Base-by-base conservation (phyloP, 2,113 vertebrate genomes). In the Zapus hudsonius region DNA sequence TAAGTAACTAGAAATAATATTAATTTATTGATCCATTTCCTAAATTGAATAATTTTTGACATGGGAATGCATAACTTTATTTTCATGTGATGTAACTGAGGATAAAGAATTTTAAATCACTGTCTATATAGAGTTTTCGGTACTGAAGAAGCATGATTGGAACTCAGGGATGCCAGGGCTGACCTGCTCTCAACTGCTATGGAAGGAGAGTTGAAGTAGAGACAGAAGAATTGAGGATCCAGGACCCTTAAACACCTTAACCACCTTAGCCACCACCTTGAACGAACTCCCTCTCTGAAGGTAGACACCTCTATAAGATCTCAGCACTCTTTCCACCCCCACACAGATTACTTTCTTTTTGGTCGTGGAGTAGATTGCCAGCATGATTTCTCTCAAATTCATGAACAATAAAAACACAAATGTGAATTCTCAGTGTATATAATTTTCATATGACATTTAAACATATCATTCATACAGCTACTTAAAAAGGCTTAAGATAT, bases 391-490 rank as follows among this genome's bases (percentile, higher is more conserved):
- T 42, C 75, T 80, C 74, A 90, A 78, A 70, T 52, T 15, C 12
- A 82, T 55, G n/a, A 87, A 40, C 9, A 94, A 69, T 82, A 9
- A 90, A 83, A 95, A 55, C 17, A 85, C 31, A 92, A 74, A 88
- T 66, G 19, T 57, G 17, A 74, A 87, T 57, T 84, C 12, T 70
- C 55, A 67, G 59, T 61, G 63, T 40, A 69, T 52, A 38, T 79
- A 82, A 70, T 67, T 33, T 72, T 25, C 69, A 78, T 83, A 40
- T 90, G 38, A 17, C 61, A 79, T 70, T 25, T 79, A 81, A 84
- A 94, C 20, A 11, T 8, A 23, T 73, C 20, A 70, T 16, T 73
- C 20, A 70, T 16, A 72, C 1, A 31, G 12, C 38, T 25, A 69
- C 29, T 55, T 47, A 89, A 75, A n/a, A 92, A 82, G 1, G 5